Conservation (phyloP, 2,888 invertebrate species). For the Agonopterix alstromeriana region DNA sequence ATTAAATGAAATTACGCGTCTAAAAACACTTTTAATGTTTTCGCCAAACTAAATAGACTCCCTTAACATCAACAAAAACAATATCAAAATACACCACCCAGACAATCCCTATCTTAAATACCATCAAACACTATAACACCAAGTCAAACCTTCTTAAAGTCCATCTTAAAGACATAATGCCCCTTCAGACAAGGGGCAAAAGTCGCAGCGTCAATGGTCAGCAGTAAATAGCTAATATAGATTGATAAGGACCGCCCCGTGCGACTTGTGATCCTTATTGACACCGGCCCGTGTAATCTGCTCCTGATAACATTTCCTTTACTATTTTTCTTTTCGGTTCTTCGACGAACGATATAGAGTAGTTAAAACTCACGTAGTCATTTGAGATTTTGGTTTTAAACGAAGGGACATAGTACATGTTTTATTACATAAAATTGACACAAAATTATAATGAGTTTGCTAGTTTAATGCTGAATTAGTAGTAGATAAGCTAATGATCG, state of each 20-base stretch:
- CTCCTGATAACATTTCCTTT: slow-evolving; percentile 18
- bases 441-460: too few species aligned
- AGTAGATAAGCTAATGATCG: too few species aligned
- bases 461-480: too few species aligned
- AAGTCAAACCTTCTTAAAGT: too few species aligned
- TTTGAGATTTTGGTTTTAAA: too few species aligned
- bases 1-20: too few species aligned
- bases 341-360: background rate
- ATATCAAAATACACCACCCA: background rate
- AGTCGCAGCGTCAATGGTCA: slow-evolving; percentile 12
- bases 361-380: background rate
- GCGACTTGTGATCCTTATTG: slow-evolving; percentile 16
- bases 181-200: slow-evolving; percentile 3
- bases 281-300: slow-evolving; percentile 25
- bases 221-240: slow-evolving; percentile 21
- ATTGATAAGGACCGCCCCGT: slow-evolving; percentile 31
- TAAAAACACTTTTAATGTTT: too few species aligned
- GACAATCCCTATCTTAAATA: slow-evolving; percentile 1
- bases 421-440: too few species aligned
- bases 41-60: too few species aligned
- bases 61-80: too few species aligned
- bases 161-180: background rate
- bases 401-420: too few species aligned
- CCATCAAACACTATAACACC: background rate
- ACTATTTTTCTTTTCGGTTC: slow-evolving; percentile 13